phyloP scores from a whole-genome alignment of 1,140 invertebrate species.

The Lasioglossum albipes region DNA sequence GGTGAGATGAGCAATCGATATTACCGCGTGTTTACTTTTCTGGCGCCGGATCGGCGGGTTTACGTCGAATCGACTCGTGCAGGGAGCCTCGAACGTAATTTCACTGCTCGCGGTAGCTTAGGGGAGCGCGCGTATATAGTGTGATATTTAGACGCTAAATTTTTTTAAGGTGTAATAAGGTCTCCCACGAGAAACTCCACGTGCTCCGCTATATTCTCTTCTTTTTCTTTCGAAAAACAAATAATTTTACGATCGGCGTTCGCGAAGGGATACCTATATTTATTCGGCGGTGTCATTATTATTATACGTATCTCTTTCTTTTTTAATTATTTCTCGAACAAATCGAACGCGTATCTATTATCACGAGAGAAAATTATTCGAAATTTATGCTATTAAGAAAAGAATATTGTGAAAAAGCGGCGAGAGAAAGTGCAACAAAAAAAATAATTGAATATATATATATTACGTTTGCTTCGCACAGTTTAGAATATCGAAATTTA shows the following conservation, averaged over 20 bases:
- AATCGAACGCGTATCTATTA: not conserved
- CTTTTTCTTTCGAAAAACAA: too few species aligned
- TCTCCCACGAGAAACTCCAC: slow-evolving; percentile 41
- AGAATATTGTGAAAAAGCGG: not conserved
- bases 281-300: slow-evolving; percentile 8
- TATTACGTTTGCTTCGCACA: slow-evolving; percentile 30
- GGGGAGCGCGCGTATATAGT: slow-evolving; percentile 64
- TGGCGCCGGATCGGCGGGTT: not conserved
- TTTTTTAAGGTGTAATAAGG: slow-evolving; percentile 47
- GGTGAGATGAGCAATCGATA: not conserved
- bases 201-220: not conserved
- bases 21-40: not conserved
- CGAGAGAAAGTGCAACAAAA: not conserved
- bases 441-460: not conserved
- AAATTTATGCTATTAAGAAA: slow-evolving; percentile 26
- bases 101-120: slow-evolving; percentile 44
- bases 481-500: slow-evolving; percentile 19
- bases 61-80: slow-evolving; percentile 22
- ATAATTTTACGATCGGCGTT: too few species aligned
- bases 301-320: not conserved
- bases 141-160: slow-evolving; percentile 78
- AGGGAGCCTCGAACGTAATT: slow-evolving; percentile 58
- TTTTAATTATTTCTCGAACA: too few species aligned
- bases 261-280: slow-evolving; percentile 1
- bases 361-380: slow-evolving; percentile 2